phyloP scores from a whole-genome alignment of 2,797 vertebrate genomes.

The Bufotes viridis region DNA sequence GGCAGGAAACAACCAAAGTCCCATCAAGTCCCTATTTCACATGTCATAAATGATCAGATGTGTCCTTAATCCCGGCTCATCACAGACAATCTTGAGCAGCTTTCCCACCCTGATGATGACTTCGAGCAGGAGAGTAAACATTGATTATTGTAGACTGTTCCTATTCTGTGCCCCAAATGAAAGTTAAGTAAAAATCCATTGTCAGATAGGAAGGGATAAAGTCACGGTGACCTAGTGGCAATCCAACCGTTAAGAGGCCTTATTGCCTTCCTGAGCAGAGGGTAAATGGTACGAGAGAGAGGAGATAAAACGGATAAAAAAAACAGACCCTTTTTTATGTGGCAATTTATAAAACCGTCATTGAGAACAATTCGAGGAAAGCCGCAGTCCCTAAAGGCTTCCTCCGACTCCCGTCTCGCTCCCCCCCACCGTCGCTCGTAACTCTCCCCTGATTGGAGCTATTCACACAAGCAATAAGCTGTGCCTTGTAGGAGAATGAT shows the following conservation, averaged over 20 bases:
- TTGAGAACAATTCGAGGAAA: slow-evolving; percentile 57
- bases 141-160: slow-evolving; percentile 23
- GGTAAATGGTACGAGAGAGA: slow-evolving; percentile 33
- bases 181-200: slow-evolving; percentile 31
- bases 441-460: slow-evolving; percentile 59
- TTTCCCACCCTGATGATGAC: not conserved
- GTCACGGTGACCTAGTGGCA: slow-evolving; percentile 34
- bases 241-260: slow-evolving; percentile 29
- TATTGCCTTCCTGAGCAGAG: slow-evolving; percentile 47
- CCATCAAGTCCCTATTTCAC: not conserved
- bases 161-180: not conserved
- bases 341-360: slow-evolving; percentile 59
- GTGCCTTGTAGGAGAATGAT: slow-evolving; percentile 60
- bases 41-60: not conserved
- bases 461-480: slow-evolving; percentile 58
- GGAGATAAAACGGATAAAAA: slow-evolving; percentile 55
- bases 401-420: slow-evolving; percentile 23
- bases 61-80: not conserved
- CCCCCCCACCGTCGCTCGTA: slow-evolving; percentile 19
- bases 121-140: not conserved
- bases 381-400: slow-evolving; percentile 56
- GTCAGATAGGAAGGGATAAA: slow-evolving; percentile 20
- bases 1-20: not conserved
- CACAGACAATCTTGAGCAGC: not conserved
- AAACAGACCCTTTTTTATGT: slow-evolving; percentile 39